A percentile compares a stretch with the other conserved stretches of the same genome.
phyloP scores from a whole-genome alignment of 2,113 vertebrate genomes.

The Corvus cornix region DNA sequence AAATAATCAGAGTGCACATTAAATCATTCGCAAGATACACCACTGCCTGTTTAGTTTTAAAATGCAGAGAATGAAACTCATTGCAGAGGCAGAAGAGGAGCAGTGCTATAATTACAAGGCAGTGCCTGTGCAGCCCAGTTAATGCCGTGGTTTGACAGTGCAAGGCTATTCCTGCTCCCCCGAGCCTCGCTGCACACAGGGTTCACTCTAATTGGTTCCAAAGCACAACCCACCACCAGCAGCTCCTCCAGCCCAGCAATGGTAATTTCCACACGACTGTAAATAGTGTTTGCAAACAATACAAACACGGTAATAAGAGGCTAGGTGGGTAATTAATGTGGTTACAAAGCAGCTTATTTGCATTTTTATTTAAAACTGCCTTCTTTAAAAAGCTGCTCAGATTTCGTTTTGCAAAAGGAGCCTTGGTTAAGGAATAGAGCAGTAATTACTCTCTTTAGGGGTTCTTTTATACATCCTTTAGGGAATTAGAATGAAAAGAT shows the following conservation, averaged over 20 bases:
- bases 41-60: slow-evolving; percentile 65
- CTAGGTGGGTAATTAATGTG: slow-evolving; percentile 97
- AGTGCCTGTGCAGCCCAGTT: slow-evolving; percentile 71
- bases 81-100: slow-evolving; percentile 74
- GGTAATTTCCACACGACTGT: slow-evolving; percentile 90
- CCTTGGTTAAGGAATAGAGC: slow-evolving; percentile 87
- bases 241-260: slow-evolving; percentile 80
- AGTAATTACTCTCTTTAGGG: slow-evolving; percentile 89
- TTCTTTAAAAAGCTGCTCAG: slow-evolving; percentile 88
- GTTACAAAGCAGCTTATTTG: slow-evolving; percentile 99
- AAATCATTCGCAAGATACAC: slow-evolving; percentile 63
- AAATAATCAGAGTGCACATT: slow-evolving; percentile 40
- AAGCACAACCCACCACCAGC: slow-evolving; percentile 90
- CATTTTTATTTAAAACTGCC: slow-evolving; percentile 93
- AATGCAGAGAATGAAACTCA: slow-evolving; percentile 72
- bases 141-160: slow-evolving; percentile 84
- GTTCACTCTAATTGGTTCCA: slow-evolving; percentile 98
- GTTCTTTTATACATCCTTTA: slow-evolving; percentile 88
- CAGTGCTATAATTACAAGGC: slow-evolving; percentile 77
- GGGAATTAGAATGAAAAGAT: slow-evolving; percentile 92
- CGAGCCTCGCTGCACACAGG: slow-evolving; percentile 81
- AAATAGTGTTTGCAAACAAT: slow-evolving; percentile 94
- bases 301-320: slow-evolving; percentile 95
- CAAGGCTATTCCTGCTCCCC: slow-evolving; percentile 83
- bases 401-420: slow-evolving; percentile 84